Percentiles rank a stretch among this genome's conserved stretches.
Conservation (phyloP, 23 tunicate species). For the Aplidium turbinatum region DNA sequence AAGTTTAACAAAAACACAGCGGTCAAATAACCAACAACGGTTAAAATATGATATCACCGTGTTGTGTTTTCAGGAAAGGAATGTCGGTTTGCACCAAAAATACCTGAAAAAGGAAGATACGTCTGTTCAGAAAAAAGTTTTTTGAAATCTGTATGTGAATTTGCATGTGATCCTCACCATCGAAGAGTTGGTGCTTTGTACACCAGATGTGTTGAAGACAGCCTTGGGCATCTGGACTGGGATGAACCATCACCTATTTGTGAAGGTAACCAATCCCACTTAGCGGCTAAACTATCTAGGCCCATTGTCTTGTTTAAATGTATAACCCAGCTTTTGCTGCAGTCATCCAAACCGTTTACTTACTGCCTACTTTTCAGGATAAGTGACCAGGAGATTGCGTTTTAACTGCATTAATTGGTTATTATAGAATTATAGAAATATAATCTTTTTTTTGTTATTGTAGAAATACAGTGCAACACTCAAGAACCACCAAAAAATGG, state of each 20-base stretch:
- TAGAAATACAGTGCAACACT: not conserved
- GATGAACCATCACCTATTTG: conserved; percentile 1
- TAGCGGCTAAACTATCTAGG: too few relatives aligned
- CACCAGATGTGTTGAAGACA: conserved; percentile 5
- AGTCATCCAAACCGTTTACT: too few relatives aligned
- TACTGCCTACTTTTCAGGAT: not conserved
- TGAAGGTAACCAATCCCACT: conserved; percentile 14
- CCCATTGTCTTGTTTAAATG: too few relatives aligned
- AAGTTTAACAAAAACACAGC: too few relatives aligned
- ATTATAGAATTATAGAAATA: too few relatives aligned
- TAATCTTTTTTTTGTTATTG: not conserved
- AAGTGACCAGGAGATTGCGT: not conserved
- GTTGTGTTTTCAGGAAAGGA: conserved; percentile 12
- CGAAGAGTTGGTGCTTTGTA: not conserved
- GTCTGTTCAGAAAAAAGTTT: conserved; percentile 33
- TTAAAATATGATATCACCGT: not conserved
- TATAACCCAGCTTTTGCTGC: too few relatives aligned
- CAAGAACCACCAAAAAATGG: not conserved
- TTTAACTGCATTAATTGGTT: too few relatives aligned
- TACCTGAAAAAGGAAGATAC: conserved; percentile 29
- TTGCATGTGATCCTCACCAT: not conserved
- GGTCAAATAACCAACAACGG: not conserved
- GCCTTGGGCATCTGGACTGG: not conserved
- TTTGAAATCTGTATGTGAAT: conserved; percentile 33
- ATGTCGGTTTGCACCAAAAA: not conserved